These are phyloP conservation scores for Onychorhynchus coronatus DNA, from an alignment of 2,113 vertebrate species.

Conservation along the genomic window DNA sequence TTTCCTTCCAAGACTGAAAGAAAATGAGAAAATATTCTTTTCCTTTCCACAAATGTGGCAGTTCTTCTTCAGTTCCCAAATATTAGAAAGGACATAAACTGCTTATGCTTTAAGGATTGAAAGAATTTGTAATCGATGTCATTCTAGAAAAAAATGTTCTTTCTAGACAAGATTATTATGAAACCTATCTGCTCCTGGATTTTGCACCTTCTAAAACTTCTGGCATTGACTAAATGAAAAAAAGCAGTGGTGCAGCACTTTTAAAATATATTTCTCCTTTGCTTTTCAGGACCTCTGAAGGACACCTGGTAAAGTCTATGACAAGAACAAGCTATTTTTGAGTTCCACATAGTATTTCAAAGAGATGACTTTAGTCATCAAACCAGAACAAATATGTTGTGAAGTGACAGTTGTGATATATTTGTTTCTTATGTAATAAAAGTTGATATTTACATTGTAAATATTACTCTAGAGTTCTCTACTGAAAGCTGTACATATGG, in stretches of 20 bases:
- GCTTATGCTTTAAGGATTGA: neutral
- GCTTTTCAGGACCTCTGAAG: slow-evolving; percentile 86
- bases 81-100: neutral
- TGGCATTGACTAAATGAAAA: neutral
- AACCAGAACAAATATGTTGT: slow-evolving; percentile 82
- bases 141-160: neutral
- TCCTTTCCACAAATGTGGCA: neutral
- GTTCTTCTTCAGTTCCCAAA: neutral
- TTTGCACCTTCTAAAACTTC: neutral
- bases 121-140: neutral
- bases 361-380: slow-evolving; percentile 80
- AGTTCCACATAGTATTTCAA: slow-evolving; percentile 84
- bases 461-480: slow-evolving; percentile 79
- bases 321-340: slow-evolving; percentile 76
- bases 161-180: neutral
- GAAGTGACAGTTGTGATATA: slow-evolving; percentile 81
- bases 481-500: slow-evolving; percentile 76
- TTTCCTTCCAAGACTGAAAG: neutral
- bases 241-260: neutral
- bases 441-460: slow-evolving; percentile 90
- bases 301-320: slow-evolving; percentile 55
- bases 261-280: slow-evolving; percentile 21
- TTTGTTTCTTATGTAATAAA: slow-evolving; percentile 84
- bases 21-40: neutral
- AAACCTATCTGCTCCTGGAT: neutral